A percentile compares a stretch with the other conserved stretches of the same genome.
Evolutionary conservation across 2,797 vertebrate genomes (phyloP).

Genomic region (Tragopan temminckii): DNA sequence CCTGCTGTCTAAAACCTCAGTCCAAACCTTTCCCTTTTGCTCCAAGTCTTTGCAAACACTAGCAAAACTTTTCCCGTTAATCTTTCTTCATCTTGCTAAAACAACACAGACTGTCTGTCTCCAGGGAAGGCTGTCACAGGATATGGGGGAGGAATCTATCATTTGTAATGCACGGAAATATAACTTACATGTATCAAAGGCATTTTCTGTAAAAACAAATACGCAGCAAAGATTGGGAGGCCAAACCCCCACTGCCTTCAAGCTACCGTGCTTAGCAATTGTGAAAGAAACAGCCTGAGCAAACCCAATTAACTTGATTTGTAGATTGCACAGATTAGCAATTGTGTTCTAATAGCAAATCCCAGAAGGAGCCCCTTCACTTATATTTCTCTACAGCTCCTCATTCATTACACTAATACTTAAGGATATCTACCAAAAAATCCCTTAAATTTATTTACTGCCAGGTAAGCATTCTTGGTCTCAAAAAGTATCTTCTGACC

Average conservation of each 20-base stretch:
- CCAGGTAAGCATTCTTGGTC: not conserved
- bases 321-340: slow-evolving; percentile 66
- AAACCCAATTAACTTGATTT: slow-evolving; percentile 70
- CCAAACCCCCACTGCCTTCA: slow-evolving; percentile 46
- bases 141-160: slow-evolving; percentile 72
- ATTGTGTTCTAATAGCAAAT: slow-evolving; percentile 32
- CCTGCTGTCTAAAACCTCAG: slow-evolving; percentile 43
- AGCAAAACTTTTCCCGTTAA: slow-evolving; percentile 69
- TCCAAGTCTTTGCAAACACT: slow-evolving; percentile 51
- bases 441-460: not conserved
- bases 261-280: slow-evolving; percentile 53
- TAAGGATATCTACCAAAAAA: slow-evolving; percentile 9
- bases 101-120: slow-evolving; percentile 79
- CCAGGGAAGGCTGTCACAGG: slow-evolving; percentile 76
- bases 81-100: slow-evolving; percentile 74
- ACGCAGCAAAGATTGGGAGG: slow-evolving; percentile 16
- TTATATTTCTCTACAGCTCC: not conserved
- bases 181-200: slow-evolving; percentile 70
- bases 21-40: slow-evolving; percentile 46
- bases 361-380: slow-evolving; percentile 3
- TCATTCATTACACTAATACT: not conserved
- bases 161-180: slow-evolving; percentile 71
- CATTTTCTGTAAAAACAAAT: slow-evolving; percentile 63
- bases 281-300: slow-evolving; percentile 55
- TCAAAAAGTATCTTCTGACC: not conserved